phyloP scores from a whole-genome alignment of 2,113 vertebrate genomes.

The Sylvia atricapilla region DNA sequence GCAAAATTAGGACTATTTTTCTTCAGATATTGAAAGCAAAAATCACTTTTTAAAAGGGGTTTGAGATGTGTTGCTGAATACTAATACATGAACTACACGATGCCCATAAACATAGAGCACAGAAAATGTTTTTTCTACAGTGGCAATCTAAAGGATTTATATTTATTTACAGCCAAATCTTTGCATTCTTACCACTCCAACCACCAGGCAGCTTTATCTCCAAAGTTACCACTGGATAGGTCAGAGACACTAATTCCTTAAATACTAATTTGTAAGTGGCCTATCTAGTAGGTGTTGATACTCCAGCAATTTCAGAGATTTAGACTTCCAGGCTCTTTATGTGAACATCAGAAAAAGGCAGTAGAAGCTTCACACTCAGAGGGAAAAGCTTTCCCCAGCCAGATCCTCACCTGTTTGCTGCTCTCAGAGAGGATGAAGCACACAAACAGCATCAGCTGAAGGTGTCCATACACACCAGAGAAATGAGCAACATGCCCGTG shows the following conservation, averaged over 20 bases:
- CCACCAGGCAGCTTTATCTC: neutral
- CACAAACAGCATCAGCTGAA: neutral
- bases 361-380: neutral
- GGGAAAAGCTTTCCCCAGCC: neutral
- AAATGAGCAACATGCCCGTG: neutral
- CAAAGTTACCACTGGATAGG: neutral
- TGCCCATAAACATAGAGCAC: neutral
- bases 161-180: neutral
- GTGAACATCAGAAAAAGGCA: neutral
- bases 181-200: neutral
- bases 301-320: neutral
- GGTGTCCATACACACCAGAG: neutral
- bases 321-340: neutral
- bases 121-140: neutral
- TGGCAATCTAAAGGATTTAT: neutral
- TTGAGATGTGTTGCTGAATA: neutral
- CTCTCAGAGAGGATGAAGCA: neutral
- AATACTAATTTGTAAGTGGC: neutral
- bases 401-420: neutral
- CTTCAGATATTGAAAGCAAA: neutral
- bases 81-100: neutral
- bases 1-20: neutral
- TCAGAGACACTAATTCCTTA: neutral
- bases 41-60: neutral
- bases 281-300: neutral